These are phyloP conservation scores for Mystacornis crossleyi DNA, from an alignment of 2,113 vertebrate species.

Conservation along the genomic window DNA sequence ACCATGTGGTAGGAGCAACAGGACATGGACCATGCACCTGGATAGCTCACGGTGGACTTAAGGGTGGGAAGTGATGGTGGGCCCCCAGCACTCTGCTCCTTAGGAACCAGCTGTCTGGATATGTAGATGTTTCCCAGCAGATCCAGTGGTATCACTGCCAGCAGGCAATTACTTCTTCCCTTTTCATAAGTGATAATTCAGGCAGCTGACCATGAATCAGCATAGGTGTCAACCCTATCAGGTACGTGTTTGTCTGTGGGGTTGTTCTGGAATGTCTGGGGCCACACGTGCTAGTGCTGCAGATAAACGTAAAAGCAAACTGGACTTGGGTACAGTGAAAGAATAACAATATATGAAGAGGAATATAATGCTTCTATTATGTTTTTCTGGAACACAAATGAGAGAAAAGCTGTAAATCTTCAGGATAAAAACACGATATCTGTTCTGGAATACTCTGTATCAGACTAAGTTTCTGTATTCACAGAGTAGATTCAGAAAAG, in stretches of 20 bases:
- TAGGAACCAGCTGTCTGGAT: background rate
- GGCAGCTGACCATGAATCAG: background rate
- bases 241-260: background rate
- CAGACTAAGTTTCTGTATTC: background rate
- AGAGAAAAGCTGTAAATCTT: background rate
- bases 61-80: background rate
- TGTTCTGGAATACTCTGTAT: background rate
- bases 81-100: background rate
- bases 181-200: background rate
- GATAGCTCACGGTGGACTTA: background rate
- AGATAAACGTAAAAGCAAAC: background rate
- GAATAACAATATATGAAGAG: background rate
- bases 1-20: background rate
- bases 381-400: background rate
- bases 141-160: background rate
- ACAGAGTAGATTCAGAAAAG: background rate
- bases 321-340: background rate
- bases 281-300: rapidly evolving
- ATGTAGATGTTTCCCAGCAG: background rate
- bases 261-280: background rate
- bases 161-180: background rate
- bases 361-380: background rate
- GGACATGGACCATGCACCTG: rapidly evolving
- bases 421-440: background rate
- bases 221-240: background rate